phyloP scores from a whole-genome alignment of 2,888 invertebrate genomes.

The Drosophila fulvimacula region DNA sequence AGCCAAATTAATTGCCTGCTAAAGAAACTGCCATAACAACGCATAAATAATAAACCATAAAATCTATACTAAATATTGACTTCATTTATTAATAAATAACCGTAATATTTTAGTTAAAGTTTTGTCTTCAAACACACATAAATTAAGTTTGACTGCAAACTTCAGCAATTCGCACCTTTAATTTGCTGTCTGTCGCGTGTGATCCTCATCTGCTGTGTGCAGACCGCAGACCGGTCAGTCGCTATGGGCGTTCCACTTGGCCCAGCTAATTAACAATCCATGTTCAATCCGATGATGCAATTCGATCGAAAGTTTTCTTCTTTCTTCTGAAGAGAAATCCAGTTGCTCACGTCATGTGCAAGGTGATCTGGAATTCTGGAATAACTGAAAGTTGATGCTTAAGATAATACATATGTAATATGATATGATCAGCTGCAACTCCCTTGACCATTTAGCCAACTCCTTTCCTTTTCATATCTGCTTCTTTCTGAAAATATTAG shows the following conservation, averaged over 20 bases:
- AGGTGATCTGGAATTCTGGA: too few species aligned
- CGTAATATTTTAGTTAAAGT: conserved; percentile 31
- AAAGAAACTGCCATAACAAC: conserved; percentile 27
- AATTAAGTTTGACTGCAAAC: conserved; percentile 35
- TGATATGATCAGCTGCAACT: too few species aligned
- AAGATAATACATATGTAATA: too few species aligned
- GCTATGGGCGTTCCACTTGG: conserved; percentile 9
- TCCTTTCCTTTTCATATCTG: too few species aligned
- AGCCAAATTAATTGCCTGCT: conserved; percentile 36
- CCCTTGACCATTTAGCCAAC: too few species aligned
- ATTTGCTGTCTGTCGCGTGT: conserved; percentile 35
- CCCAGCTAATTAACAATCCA: conserved; percentile 44
- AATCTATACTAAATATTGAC: conserved; percentile 36
- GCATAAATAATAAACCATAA: conserved; percentile 25
- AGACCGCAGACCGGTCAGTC: conserved; percentile 29
- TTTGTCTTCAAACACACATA: conserved; percentile 25
- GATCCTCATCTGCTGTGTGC: background rate
- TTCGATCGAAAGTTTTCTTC: background rate
- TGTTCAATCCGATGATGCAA: conserved; percentile 55
- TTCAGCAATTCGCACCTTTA: conserved; percentile 72
- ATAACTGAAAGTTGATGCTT: too few species aligned
- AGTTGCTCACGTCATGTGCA: background rate
- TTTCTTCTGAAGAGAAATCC: background rate
- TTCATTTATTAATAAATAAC: conserved; percentile 44
- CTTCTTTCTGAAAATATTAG: too few species aligned